Evolutionary conservation across 2,888 invertebrate genomes (phyloP), one percentile per base, ranked within the genome.

Genomic region (Brachyptera putata): DNA sequence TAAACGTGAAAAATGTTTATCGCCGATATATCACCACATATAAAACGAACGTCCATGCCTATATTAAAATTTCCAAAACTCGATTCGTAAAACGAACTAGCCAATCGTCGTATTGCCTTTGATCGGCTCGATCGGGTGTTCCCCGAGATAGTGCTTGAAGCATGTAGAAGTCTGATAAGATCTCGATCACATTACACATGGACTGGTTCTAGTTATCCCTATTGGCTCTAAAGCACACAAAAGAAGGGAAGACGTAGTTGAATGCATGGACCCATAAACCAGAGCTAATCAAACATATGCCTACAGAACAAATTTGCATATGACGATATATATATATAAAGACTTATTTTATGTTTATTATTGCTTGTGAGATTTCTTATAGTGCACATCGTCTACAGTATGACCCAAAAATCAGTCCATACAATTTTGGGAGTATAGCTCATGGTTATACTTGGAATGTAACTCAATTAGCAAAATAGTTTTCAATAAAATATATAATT

Each of bases 1-100:
- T 43, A 43, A 43, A 18, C 43, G 43, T 43, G 43, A 43, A 43
- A 43, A 43, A 14, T 37, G 16, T 37, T 37, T 37, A n/a, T n/a
- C n/a, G n/a, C n/a, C n/a, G n/a, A n/a, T n/a, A n/a, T n/a, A n/a
- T n/a, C n/a, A n/a, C n/a, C n/a, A n/a, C n/a, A n/a, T n/a, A n/a
- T 30, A 30, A 30, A 30, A 30, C 5, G 30, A n/a, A n/a, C 30
- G 11, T 43, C n/a, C 21, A 43, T 21, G 43, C 11, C 18, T 43
- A 43, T 43, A 21, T 43, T 21, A 43, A 43, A 21, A n/a, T 4
- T 30, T 16, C 39, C 4, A 43, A 11, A 7, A 14, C 21, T 3
- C 9, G 18, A 43, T 16, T 43, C 18, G 43, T n/a, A n/a, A n/a
- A n/a, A n/a, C n/a, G n/a, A n/a, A n/a, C n/a, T n/a, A n/a, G n/a